Base-by-base conservation (phyloP, 2,113 vertebrate genomes). In the Nothobranchius furzeri region DNA sequence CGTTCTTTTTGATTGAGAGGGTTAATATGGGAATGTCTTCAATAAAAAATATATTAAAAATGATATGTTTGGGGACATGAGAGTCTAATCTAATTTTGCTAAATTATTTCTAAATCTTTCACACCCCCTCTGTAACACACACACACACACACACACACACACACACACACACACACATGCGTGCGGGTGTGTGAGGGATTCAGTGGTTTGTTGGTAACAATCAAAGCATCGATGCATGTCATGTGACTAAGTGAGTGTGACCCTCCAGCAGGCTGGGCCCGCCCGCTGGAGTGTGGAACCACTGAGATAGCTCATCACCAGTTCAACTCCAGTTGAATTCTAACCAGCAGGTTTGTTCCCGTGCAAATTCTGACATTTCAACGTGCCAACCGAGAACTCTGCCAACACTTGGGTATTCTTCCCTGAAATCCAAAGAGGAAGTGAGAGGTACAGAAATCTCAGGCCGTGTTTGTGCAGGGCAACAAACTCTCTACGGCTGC, bases 291-390 rank as follows among this genome's bases (percentile, higher is more conserved):
- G 53, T 84, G 83, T 87, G 87, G 87, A 79, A 82, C 82, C 83
- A 88, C 69, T 46, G 13, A 87, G 84, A 87, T 79, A 75, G 68
- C 73, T 88, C 77, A 89, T 89, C 87, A 88, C 65, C 73, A 78
- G 83, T 81, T 90, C 86, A 79, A 70, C 69, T 87, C 76, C 88
- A 71, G 61, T 65, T 84, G 58, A 84, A 85, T 87, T 77, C 86
- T 72, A 88, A 89, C 83, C 86, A 79, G 75, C 14, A 58, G 60
- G 56, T 90, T 91, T 92, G 90, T 93, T 91, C 79, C 78, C 78
- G 88, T 93, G 91, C 88, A 93, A 93, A 93, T 93, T 89, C 70
- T 92, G 91, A 92, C 92, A 91, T 93, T 93, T 93, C 61, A 85
- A 86, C 84, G 83, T 83, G 88, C 74, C 91, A 87, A 73, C 72